Evolutionary conservation across 2,797 vertebrate genomes (phyloP).

Genomic region (Bucorvus abyssinicus): DNA sequence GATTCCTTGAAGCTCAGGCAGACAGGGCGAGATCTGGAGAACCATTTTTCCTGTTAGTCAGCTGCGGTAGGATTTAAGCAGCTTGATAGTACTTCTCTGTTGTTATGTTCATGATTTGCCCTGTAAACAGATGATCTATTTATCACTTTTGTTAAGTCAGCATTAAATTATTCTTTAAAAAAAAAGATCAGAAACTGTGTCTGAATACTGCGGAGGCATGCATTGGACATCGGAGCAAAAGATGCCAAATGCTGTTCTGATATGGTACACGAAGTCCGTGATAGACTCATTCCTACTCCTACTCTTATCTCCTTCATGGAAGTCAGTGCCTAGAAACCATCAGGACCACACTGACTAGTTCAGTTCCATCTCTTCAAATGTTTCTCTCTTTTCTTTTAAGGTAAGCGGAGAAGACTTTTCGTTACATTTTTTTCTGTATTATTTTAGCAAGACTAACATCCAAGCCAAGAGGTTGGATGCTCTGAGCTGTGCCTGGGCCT

Average conservation of each 20-base stretch:
- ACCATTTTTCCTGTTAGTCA: background rate
- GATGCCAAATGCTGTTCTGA: background rate
- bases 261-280: background rate
- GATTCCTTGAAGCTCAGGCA: background rate
- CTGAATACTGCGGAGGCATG: background rate
- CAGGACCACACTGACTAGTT: background rate
- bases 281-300: constrained; percentile 14
- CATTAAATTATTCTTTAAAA: background rate
- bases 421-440: rapidly evolving
- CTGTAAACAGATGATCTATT: background rate
- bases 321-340: background rate
- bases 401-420: background rate
- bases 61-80: background rate
- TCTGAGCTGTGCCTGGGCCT: background rate
- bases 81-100: background rate
- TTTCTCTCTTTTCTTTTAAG: background rate
- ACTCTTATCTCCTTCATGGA: background rate
- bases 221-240: constrained; percentile 12
- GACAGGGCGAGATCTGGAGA: background rate
- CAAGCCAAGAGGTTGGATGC: background rate
- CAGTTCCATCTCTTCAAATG: background rate
- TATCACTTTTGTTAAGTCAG: background rate
- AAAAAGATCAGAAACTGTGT: background rate
- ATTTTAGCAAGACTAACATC: background rate
- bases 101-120: background rate